Evolutionary conservation across 2,888 invertebrate genomes (phyloP).

Genomic region (Eristalis tenax): DNA sequence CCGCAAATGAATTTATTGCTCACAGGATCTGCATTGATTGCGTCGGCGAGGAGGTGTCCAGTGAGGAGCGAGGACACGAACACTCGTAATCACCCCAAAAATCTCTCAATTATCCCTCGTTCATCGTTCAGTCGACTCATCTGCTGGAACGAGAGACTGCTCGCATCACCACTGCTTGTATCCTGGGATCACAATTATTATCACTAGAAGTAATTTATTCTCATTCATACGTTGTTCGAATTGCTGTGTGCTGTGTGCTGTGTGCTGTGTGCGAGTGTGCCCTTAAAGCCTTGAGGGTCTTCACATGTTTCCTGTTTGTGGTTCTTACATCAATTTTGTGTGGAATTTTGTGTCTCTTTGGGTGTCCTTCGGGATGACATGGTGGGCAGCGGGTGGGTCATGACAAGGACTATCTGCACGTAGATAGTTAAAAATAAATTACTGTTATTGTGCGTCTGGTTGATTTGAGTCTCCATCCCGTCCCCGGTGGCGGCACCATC

Average conservation of each 20-base stretch:
- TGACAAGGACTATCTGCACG: not conserved
- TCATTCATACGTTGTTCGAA: constrained; percentile 5
- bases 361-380: not conserved
- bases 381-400: not conserved
- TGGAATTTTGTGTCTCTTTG: not conserved
- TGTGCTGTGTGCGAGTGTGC: not conserved
- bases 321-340: constrained; percentile 2
- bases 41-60: not conserved
- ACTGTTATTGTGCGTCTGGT: not conserved
- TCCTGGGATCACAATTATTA: constrained; percentile 35
- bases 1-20: constrained; percentile 49
- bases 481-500: not conserved
- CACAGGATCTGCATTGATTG: constrained; percentile 27
- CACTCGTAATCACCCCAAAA: constrained; percentile 2
- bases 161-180: not conserved
- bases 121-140: not conserved
- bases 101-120: constrained; percentile 27
- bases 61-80: not conserved
- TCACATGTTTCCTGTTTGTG: constrained; percentile 20
- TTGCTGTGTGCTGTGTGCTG: not conserved
- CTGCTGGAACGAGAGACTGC: not conserved
- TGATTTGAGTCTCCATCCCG: not conserved
- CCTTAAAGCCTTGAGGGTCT: constrained; percentile 21
- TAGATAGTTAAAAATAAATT: constrained; percentile 11
- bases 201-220: constrained; percentile 31